Conservation (phyloP, 2,113 vertebrate genomes). For the Grammomys dolichurus region DNA sequence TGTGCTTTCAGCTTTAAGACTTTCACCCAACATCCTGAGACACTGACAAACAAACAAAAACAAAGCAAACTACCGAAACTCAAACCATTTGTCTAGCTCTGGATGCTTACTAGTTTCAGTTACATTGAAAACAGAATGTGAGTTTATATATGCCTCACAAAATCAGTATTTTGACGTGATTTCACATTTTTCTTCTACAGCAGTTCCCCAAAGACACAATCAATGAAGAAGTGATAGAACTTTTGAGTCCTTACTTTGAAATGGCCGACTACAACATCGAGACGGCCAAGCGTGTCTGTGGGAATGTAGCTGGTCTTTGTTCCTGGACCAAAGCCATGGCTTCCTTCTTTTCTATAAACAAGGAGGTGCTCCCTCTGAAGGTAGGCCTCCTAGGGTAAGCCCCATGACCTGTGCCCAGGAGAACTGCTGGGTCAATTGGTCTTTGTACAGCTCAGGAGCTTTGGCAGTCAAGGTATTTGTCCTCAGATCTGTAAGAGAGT, state of each 20-base stretch:
- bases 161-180: neutral
- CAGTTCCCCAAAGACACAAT: slow-evolving; percentile 98
- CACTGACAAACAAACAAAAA: neutral
- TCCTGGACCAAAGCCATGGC: slow-evolving; percentile 99
- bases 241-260: slow-evolving; percentile 96
- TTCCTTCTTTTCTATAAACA: slow-evolving; percentile 96
- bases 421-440: neutral
- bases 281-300: slow-evolving; percentile 95
- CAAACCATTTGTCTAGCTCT: neutral
- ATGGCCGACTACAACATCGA: slow-evolving; percentile 98
- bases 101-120: neutral
- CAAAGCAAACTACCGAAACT: neutral
- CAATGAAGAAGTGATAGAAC: slow-evolving; percentile 96
- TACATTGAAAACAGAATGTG: neutral
- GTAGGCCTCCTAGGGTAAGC: slow-evolving; percentile 80
- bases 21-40: neutral
- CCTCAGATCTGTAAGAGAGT: neutral
- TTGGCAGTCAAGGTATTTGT: neutral
- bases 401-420: accelerated
- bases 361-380: slow-evolving; percentile 97
- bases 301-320: slow-evolving; percentile 96
- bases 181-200: slow-evolving; percentile 81
- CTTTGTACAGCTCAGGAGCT: neutral
- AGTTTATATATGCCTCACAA: neutral
- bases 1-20: neutral